These are phyloP conservation scores for Zeuzera pyrina DNA, from an alignment of 2,888 invertebrate species.

Conservation along the genomic window DNA sequence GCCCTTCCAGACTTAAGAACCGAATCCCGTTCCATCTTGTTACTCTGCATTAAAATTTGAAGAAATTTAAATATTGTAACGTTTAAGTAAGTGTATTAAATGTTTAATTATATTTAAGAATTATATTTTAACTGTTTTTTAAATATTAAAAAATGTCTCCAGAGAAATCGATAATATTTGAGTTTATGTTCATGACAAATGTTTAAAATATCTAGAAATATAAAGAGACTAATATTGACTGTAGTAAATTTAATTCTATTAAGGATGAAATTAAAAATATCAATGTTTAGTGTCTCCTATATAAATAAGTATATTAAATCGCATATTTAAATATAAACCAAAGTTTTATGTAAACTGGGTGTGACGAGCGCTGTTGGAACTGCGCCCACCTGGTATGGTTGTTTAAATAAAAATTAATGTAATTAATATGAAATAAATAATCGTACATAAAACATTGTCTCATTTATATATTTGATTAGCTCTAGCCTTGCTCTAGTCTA, in stretches of 20 bases:
- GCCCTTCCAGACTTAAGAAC: slow-evolving; percentile 14
- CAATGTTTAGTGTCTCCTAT: slow-evolving; percentile 35
- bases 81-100: slow-evolving; percentile 49
- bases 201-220: slow-evolving; percentile 29
- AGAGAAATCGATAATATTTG: slow-evolving; percentile 10
- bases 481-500: no score
- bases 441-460: slow-evolving; percentile 41
- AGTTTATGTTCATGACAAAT: slow-evolving; percentile 6
- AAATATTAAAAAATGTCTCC: slow-evolving; percentile 33
- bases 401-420: slow-evolving; percentile 44
- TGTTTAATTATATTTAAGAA: slow-evolving; percentile 40
- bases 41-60: slow-evolving; percentile 40
- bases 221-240: slow-evolving; percentile 48
- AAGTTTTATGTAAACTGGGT: slow-evolving; percentile 22
- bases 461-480: no score
- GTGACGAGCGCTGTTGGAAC: slow-evolving; percentile 27
- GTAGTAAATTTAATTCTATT: slow-evolving; percentile 35
- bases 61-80: slow-evolving; percentile 27
- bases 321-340: slow-evolving; percentile 22
- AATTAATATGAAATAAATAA: slow-evolving; percentile 58
- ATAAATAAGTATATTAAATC: slow-evolving; percentile 16
- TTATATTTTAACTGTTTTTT: slow-evolving; percentile 45
- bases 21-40: slow-evolving; percentile 31
- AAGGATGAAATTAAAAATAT: slow-evolving; percentile 36
- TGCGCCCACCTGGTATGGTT: slow-evolving; percentile 30